phyloP scores from a whole-genome alignment of 2,888 invertebrate species.

The Azorinus chamasolen region DNA sequence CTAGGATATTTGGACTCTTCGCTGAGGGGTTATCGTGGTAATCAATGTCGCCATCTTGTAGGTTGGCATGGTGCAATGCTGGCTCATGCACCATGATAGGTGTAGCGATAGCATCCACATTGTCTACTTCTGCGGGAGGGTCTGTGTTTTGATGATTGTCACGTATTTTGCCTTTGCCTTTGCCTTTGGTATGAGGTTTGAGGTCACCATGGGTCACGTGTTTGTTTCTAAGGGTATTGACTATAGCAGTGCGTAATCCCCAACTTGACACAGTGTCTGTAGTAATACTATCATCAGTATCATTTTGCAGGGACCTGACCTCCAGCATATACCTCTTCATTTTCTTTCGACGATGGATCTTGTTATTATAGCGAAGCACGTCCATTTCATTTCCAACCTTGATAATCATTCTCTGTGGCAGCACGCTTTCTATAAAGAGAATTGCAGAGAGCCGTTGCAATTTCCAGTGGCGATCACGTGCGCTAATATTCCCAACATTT shows the following conservation, averaged over 20 bases:
- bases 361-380: slow-evolving; percentile 31
- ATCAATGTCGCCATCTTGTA: too few relatives aligned
- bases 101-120: too few relatives aligned
- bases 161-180: neutral
- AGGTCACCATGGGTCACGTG: neutral
- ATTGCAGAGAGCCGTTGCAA: slow-evolving; percentile 63
- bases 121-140: too few relatives aligned
- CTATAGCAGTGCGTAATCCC: slow-evolving; percentile 37
- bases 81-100: too few relatives aligned
- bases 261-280: slow-evolving; percentile 12
- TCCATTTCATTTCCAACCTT: slow-evolving; percentile 24
- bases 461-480: slow-evolving; percentile 61
- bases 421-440: slow-evolving; percentile 62
- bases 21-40: too few relatives aligned
- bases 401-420: slow-evolving; percentile 20
- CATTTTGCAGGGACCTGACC: slow-evolving; percentile 40
- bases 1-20: too few relatives aligned
- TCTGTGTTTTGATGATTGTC: too few relatives aligned
- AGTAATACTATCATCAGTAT: slow-evolving; percentile 15
- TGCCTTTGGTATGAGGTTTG: neutral
- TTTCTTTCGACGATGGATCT: slow-evolving; percentile 19
- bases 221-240: slow-evolving; percentile 33
- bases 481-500: slow-evolving; percentile 48
- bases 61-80: too few relatives aligned
- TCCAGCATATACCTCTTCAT: slow-evolving; percentile 53